phyloP scores from a whole-genome alignment of 2,113 vertebrate species.

The Thunnus thynnus region DNA sequence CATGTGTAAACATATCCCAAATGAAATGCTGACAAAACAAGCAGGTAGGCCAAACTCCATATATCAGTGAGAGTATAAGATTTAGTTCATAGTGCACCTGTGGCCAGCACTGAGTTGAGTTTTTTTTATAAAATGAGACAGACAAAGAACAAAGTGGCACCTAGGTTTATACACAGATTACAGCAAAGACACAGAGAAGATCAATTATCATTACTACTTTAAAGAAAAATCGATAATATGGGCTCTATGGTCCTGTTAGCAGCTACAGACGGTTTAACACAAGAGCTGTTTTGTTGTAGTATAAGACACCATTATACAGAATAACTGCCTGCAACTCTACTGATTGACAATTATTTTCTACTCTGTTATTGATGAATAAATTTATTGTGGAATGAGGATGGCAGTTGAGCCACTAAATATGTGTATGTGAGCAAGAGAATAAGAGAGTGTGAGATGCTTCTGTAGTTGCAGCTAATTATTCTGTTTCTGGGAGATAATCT shows the following conservation, averaged over 20 bases:
- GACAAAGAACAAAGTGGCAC: neutral
- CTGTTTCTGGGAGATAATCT: neutral
- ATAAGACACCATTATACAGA: no score
- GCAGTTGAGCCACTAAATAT: no score
- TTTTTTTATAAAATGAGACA: neutral
- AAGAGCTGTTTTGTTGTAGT: neutral
- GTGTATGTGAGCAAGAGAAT: neutral
- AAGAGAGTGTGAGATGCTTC: neutral
- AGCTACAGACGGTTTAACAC: neutral
- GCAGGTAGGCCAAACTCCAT: neutral
- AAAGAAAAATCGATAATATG: neutral
- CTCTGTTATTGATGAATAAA: neutral
- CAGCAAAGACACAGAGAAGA: no score
- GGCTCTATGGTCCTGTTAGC: neutral
- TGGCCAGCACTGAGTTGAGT: neutral
- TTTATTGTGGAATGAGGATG: neutral
- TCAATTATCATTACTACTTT: no score
- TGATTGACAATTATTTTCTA: neutral
- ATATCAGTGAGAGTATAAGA: neutral
- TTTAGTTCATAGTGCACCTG: neutral
- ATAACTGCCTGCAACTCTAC: neutral
- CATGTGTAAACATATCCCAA: conserved; percentile 2
- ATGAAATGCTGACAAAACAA: conserved; percentile 5
- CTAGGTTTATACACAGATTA: neutral
- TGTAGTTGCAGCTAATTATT: neutral